phyloP scores from a whole-genome alignment of 2,888 invertebrate species.

The Athalia cordata region DNA sequence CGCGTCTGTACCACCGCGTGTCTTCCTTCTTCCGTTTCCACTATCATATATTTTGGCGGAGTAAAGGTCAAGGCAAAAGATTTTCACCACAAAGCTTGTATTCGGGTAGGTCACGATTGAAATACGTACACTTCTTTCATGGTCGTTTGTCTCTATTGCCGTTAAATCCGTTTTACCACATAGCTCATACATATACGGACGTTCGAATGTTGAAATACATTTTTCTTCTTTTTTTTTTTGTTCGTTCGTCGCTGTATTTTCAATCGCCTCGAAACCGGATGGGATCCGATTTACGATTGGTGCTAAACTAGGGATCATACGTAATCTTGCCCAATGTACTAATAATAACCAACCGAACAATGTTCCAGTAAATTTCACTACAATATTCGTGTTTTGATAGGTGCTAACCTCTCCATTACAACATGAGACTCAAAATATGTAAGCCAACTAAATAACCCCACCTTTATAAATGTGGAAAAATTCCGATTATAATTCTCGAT shows the following conservation, averaged over 20 bases:
- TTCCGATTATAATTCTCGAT: neutral
- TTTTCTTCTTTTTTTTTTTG: neutral
- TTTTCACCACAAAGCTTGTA: neutral
- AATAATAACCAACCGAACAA: slow-evolving; percentile 32
- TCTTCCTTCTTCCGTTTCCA: neutral
- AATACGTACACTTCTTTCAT: neutral
- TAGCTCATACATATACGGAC: slow-evolving; percentile 7
- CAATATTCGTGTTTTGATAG: slow-evolving; percentile 37
- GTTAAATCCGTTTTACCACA: slow-evolving; percentile 16
- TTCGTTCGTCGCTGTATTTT: slow-evolving; percentile 1
- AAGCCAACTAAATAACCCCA: slow-evolving; percentile 8
- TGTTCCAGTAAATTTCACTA: slow-evolving; percentile 24
- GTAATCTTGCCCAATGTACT: slow-evolving; percentile 8
- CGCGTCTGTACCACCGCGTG: neutral
- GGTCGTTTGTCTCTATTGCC: neutral
- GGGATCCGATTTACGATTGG: slow-evolving; percentile 29
- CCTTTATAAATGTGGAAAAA: no score
- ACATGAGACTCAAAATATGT: neutral
- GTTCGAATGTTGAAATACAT: slow-evolving; percentile 26
- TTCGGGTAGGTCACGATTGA: slow-evolving; percentile 30
- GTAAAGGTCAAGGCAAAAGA: neutral
- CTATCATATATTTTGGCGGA: neutral
- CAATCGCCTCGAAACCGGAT: slow-evolving; percentile 3
- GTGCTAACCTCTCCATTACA: slow-evolving; percentile 22
- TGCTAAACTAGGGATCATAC: slow-evolving; percentile 25